These are phyloP conservation scores for Zygaena filipendulae DNA, from an alignment of 2,888 invertebrate genomes.

Conservation along the genomic window DNA sequence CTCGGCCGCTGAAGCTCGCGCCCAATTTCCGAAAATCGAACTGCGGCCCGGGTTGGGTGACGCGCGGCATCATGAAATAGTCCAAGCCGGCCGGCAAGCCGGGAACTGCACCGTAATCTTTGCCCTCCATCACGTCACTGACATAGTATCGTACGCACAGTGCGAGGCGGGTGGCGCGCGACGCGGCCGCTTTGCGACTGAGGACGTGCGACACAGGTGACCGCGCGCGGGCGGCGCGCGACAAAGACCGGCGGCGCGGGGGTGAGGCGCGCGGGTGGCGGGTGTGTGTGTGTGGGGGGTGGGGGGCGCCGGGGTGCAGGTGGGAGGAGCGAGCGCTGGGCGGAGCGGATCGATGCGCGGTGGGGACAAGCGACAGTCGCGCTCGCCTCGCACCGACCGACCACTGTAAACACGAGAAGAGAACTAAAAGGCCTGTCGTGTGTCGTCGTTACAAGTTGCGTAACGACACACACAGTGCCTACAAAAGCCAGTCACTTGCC, in stretches of 20 bases:
- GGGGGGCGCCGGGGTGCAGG: conserved; percentile 30
- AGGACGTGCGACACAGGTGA: conserved; percentile 69
- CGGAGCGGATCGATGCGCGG: conserved; percentile 66
- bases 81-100: conserved; percentile 59
- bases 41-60: conserved; percentile 86
- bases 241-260: conserved; percentile 44
- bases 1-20: conserved; percentile 70
- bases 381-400: conserved; percentile 33
- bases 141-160: conserved; percentile 47
- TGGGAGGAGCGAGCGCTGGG: conserved; percentile 63
- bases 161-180: conserved; percentile 66
- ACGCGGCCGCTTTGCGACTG: conserved; percentile 69
- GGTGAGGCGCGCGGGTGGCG: conserved; percentile 36
- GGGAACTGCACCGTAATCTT: conserved; percentile 60
- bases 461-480: conserved; percentile 29
- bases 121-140: conserved; percentile 63
- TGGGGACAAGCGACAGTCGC: conserved; percentile 62
- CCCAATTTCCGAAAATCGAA: conserved; percentile 86
- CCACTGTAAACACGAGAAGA: conserved; percentile 48
- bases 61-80: conserved; percentile 69
- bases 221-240: conserved; percentile 56
- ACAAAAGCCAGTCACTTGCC: too few species aligned
- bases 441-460: too few species aligned
- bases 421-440: conserved; percentile 37
- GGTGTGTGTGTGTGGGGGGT: conserved; percentile 24